phyloP scores from a whole-genome alignment of 2,888 invertebrate species.

The Bellardia bayeri region DNA sequence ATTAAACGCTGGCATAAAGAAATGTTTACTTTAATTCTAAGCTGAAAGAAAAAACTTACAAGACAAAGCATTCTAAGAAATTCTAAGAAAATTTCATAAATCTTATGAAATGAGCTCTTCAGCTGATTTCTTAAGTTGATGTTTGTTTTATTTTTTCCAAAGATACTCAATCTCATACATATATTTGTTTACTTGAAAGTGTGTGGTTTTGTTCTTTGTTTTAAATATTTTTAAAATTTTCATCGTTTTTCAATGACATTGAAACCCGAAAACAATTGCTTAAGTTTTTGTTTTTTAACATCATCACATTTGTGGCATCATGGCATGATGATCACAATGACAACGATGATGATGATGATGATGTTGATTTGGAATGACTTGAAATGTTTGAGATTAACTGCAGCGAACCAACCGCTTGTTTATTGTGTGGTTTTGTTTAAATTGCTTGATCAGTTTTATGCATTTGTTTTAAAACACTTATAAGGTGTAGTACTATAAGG shows the following conservation, averaged over 20 bases:
- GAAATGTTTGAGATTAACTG: slow-evolving; percentile 36
- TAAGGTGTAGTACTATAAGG: background rate
- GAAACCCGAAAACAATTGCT: slow-evolving; percentile 70
- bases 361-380: slow-evolving; percentile 11
- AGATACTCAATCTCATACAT: slow-evolving; percentile 29
- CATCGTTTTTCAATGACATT: slow-evolving; percentile 68
- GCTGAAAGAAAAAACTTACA: background rate
- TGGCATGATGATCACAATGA: slow-evolving; percentile 19
- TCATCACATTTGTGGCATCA: slow-evolving; percentile 53
- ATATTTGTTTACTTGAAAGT: slow-evolving; percentile 23
- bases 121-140: slow-evolving; percentile 41
- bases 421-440: slow-evolving; percentile 7
- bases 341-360: background rate
- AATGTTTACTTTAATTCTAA: slow-evolving; percentile 26
- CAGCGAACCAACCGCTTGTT: background rate
- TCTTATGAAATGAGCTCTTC: slow-evolving; percentile 58
- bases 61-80: slow-evolving; percentile 20
- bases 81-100: slow-evolving; percentile 68
- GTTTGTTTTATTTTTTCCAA: background rate
- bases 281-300: slow-evolving; percentile 29
- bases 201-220: background rate
- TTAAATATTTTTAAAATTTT: slow-evolving; percentile 32
- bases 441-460: slow-evolving; percentile 14
- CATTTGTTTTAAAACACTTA: background rate
- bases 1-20: slow-evolving; percentile 3